Percentiles rank a stretch among this genome's conserved stretches.
Evolutionary conservation across 2,797 vertebrate genomes (phyloP).

Genomic region (Bradypus variegatus): DNA sequence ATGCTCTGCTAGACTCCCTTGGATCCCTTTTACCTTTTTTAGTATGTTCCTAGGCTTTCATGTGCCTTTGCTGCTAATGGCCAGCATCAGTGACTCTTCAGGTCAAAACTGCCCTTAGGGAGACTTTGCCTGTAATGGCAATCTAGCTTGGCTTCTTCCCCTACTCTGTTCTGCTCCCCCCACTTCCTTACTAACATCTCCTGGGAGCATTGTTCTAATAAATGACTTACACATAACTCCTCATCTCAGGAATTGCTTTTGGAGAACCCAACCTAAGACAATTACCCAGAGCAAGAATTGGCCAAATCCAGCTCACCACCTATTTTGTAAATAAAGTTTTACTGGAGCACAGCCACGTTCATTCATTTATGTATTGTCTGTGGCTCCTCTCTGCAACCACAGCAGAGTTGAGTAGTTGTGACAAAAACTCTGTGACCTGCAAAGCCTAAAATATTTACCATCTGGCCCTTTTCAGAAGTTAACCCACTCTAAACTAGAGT

Average conservation of each 20-base stretch:
- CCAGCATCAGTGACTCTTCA: not conserved
- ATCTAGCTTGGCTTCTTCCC: not conserved
- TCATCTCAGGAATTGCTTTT: conserved; percentile 19
- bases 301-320: not conserved
- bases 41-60: not conserved
- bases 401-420: not conserved
- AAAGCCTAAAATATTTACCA: conserved; percentile 20
- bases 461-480: conserved; percentile 9
- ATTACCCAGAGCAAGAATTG: not conserved
- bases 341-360: not conserved
- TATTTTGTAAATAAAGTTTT: conserved; percentile 16
- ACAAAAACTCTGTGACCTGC: not conserved
- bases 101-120: not conserved
- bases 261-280: not conserved
- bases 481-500: not conserved
- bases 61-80: not conserved
- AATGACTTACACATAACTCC: not conserved
- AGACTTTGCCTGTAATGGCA: not conserved
- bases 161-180: not conserved
- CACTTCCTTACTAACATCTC: not conserved
- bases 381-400: not conserved
- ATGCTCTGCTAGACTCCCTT: not conserved
- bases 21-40: not conserved
- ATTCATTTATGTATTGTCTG: not conserved
- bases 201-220: not conserved